Conservation (phyloP, 2,888 invertebrate genomes). For the Ephialtes manifestator region DNA sequence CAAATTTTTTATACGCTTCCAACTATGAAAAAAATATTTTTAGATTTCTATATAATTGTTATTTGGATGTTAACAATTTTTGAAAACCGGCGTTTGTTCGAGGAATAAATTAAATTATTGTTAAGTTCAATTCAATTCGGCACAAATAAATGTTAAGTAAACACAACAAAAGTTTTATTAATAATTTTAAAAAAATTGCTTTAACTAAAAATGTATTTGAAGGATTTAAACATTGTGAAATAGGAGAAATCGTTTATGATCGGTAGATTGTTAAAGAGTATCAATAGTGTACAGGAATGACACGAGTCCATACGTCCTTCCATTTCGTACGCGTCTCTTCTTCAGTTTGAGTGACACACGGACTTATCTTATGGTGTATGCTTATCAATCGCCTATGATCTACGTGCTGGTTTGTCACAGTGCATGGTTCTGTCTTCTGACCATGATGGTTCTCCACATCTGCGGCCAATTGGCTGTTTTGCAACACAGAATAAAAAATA, state of each 20-base stretch:
- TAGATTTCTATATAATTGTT: not conserved
- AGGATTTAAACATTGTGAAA: not conserved
- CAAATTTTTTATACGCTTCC: not conserved
- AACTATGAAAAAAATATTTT: not conserved
- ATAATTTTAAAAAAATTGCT: too few relatives aligned
- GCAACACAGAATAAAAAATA: slow-evolving; percentile 65
- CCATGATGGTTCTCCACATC: slow-evolving; percentile 70
- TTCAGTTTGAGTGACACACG: slow-evolving; percentile 61
- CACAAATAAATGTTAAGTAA: too few relatives aligned
- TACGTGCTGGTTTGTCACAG: slow-evolving; percentile 70
- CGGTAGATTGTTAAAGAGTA: not conserved
- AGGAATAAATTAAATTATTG: too few relatives aligned
- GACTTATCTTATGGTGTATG: slow-evolving; percentile 70
- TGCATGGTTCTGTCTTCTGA: slow-evolving; percentile 71
- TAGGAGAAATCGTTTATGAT: not conserved
- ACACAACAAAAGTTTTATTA: too few relatives aligned
- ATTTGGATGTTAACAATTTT: not conserved
- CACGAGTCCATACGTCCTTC: slow-evolving; percentile 67
- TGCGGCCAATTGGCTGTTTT: slow-evolving; percentile 71
- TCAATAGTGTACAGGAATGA: slow-evolving; percentile 61
- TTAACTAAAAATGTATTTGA: too few relatives aligned
- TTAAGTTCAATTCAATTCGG: too few relatives aligned
- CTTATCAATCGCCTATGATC: slow-evolving; percentile 70
- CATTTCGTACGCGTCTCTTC: slow-evolving; percentile 69
- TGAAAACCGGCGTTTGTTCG: not conserved